Percentiles rank a stretch among this genome's conserved stretches.
phyloP scores from a whole-genome alignment of 2,797 vertebrate genomes.

The Leucoraja ocellata region DNA sequence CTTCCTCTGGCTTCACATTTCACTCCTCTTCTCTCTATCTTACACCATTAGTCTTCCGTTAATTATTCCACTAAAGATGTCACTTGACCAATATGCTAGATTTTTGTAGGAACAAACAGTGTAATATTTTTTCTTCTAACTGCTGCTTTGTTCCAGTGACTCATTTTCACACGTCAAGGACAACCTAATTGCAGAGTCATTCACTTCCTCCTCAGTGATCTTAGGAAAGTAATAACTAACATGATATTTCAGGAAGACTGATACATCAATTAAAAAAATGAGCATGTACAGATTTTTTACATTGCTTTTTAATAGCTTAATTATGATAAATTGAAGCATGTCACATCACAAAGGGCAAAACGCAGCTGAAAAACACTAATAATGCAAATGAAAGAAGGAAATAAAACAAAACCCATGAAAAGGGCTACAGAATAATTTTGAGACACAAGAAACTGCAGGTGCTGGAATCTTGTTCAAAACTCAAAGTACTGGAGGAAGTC shows the following conservation, averaged over 20 bases:
- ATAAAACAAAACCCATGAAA: neutral
- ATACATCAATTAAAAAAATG: neutral
- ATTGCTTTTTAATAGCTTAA: slow-evolving; percentile 12
- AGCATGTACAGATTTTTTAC: neutral
- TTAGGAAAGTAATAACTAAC: slow-evolving; percentile 24
- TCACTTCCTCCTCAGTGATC: neutral
- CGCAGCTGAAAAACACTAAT: neutral
- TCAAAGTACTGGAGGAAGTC: too few relatives aligned
- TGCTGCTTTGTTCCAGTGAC: neutral
- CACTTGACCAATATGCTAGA: neutral
- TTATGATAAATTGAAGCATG: slow-evolving; percentile 8
- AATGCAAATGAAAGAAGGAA: neutral
- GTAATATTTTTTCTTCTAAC: neutral
- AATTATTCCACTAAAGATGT: neutral
- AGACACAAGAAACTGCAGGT: too few relatives aligned
- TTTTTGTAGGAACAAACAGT: neutral
- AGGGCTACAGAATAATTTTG: neutral
- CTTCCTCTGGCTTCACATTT: too few relatives aligned
- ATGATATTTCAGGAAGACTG: slow-evolving; percentile 19
- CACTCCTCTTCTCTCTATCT: too few relatives aligned
- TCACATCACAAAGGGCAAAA: neutral
- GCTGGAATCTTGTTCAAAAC: too few relatives aligned
- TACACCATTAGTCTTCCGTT: neutral
- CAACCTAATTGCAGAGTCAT: slow-evolving; percentile 15
- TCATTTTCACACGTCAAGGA: neutral